A percentile compares a stretch with the other conserved stretches of the same genome.
Conservation (phyloP, 2,888 invertebrate genomes). For the Dasypogon diadema region DNA sequence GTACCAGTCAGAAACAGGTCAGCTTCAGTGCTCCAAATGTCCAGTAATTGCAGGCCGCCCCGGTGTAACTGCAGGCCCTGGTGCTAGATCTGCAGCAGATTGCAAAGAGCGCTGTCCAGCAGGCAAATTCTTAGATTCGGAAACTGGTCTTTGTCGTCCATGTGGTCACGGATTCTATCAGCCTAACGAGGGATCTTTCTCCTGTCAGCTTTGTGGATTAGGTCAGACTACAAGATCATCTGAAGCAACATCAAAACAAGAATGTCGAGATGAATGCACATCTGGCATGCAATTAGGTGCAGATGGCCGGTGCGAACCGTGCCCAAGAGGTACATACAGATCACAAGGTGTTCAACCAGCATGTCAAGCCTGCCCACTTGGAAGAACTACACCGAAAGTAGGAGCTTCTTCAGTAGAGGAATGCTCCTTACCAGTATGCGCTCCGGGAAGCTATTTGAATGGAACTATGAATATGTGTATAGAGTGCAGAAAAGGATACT, state of each 20-base stretch:
- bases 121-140: conserved; percentile 93
- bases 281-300: conserved; percentile 84
- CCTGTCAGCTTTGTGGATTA: conserved; percentile 87
- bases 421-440: conserved; percentile 91
- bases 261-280: conserved; percentile 89
- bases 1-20: conserved; percentile 94
- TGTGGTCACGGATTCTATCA: conserved; percentile 97
- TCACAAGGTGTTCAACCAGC: conserved; percentile 89
- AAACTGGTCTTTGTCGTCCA: conserved; percentile 87
- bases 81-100: conserved; percentile 88
- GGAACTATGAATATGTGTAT: conserved; percentile 87
- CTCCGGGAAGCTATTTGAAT: conserved; percentile 86
- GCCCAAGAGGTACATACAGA: conserved; percentile 89
- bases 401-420: conserved; percentile 89
- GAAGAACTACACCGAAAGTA: conserved; percentile 88
- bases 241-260: conserved; percentile 88
- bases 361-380: conserved; percentile 88
- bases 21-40: conserved; percentile 88
- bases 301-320: conserved; percentile 92
- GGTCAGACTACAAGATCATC: conserved; percentile 92
- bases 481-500: conserved; percentile 89
- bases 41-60: conserved; percentile 90
- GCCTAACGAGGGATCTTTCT: conserved; percentile 89
- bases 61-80: conserved; percentile 88
- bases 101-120: conserved; percentile 95